Base-by-base conservation (phyloP, 1,140 invertebrate genomes). In the Diuraphis noxia region DNA sequence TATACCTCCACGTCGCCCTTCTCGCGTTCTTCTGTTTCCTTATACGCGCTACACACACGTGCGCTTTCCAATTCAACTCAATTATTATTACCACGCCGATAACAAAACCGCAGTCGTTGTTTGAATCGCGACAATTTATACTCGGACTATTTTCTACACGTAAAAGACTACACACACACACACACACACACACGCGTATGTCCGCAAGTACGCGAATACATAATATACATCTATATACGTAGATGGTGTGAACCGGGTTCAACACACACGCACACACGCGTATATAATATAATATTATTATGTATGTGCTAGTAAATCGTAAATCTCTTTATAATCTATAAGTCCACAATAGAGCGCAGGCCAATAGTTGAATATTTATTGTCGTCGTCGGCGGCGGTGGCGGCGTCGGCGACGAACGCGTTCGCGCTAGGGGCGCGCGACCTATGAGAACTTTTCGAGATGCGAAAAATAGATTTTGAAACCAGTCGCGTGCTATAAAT, bases 301-400 rank as follows among this genome's bases (percentile, higher is more conserved):
- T 63, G 56, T 63, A n/a, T 63, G 56, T n/a, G 56, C n/a, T 46
- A 3, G 49, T n/a, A 90, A 79, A 77, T 17, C 88, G 72, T 91
- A 91, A 91, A 91, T 91, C 89, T 91, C 77, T 79, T 46, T 81
- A 81, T 90, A 90, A 90, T 90, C 88, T 90, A 81, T 81, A 89
- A 79, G 88, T 19, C 43, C 34, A 81, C 88, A 81, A 90, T 49
- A 81, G 88, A 46, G 43, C 36, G 84, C 77, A n/a, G 82, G 21
- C 84, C 84, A n/a, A 63, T 63, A 86, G 41, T n/a, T n/a, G 43
- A n/a, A 86, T 63, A 63, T 86, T 86, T 86, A 52, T 86, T 52
- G 84, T 86, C 56, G 84, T 86, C 56, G n/a, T 9, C 36, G 30
- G 56, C 82, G 30, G 56, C 43, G 72, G 72, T 25, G 52, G 34